Evolutionary conservation across 1,140 invertebrate species (phyloP).

Genomic region (Anastatus disparis): DNA sequence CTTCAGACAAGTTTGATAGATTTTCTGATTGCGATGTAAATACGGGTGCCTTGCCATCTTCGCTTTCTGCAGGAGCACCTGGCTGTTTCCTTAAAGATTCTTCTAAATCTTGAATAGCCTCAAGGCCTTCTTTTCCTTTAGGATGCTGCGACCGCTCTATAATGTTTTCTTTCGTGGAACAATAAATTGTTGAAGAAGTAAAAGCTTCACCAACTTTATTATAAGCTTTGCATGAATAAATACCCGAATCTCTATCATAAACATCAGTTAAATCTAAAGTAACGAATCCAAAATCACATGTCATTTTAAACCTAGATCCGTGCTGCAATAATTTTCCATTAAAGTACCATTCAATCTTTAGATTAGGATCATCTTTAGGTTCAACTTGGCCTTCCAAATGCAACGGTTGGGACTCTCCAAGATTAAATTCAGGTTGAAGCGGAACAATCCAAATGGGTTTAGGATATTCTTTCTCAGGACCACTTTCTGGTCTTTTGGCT

Average conservation of each 20-base stretch:
- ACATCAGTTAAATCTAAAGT: slow-evolving; percentile 89
- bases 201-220: slow-evolving; percentile 91
- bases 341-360: slow-evolving; percentile 95
- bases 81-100: slow-evolving; percentile 82
- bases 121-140: slow-evolving; percentile 89
- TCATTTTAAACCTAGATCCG: slow-evolving; percentile 87
- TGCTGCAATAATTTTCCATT: slow-evolving; percentile 89
- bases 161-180: slow-evolving; percentile 82
- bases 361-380: slow-evolving; percentile 95
- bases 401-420: slow-evolving; percentile 90
- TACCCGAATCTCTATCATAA: slow-evolving; percentile 93
- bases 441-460: slow-evolving; percentile 91
- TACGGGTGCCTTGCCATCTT: slow-evolving; percentile 83
- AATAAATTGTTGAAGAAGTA: slow-evolving; percentile 88
- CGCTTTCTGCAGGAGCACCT: slow-evolving; percentile 73
- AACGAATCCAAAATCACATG: slow-evolving; percentile 92
- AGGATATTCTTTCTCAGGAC: slow-evolving; percentile 80
- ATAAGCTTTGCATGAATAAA: slow-evolving; percentile 90
- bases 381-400: slow-evolving; percentile 94
- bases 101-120: slow-evolving; percentile 90
- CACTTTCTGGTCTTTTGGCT: slow-evolving; percentile 72
- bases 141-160: slow-evolving; percentile 92
- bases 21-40: slow-evolving; percentile 90
- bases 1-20: slow-evolving; percentile 83
- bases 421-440: slow-evolving; percentile 80